Percentiles rank a stretch among this genome's conserved stretches.
Evolutionary conservation across 1,140 invertebrate species (phyloP).

Genomic region (Meloidogyne exigua): DNA sequence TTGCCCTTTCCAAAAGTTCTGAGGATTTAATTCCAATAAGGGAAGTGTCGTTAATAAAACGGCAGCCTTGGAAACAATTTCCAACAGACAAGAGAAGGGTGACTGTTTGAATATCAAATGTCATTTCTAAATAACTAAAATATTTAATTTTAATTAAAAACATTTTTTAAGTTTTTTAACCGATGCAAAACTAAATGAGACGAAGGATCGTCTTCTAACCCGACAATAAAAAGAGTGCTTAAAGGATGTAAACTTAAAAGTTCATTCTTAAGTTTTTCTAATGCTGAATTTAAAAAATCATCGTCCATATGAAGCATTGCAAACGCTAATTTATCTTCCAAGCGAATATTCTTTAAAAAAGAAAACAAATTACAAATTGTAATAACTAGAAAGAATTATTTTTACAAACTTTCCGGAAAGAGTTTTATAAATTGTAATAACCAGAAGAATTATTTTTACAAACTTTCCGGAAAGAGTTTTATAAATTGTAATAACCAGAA

Average conservation of each 20-base stretch:
- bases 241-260: conserved; percentile 22
- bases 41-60: conserved; percentile 32
- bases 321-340: conserved; percentile 47
- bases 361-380: neutral
- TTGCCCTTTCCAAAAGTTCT: conserved; percentile 37
- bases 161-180: conserved; percentile 8
- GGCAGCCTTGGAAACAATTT: conserved; percentile 41
- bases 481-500: no score
- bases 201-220: conserved; percentile 42
- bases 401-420: no score
- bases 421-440: conserved; percentile 9
- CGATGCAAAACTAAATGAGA: conserved; percentile 34
- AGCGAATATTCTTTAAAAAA: conserved; percentile 30
- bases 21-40: conserved; percentile 36
- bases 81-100: conserved; percentile 34
- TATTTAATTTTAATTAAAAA: neutral
- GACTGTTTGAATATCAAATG: conserved; percentile 43
- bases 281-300: conserved; percentile 32
- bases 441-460: no score
- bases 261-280: conserved; percentile 26
- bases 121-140: conserved; percentile 39
- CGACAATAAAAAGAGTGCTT: conserved; percentile 42
- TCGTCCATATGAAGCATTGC: conserved; percentile 52
- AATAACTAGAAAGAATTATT: no score
- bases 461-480: no score